Evolutionary conservation across 2,888 invertebrate species (phyloP), one percentile per base, ranked within the genome.

Genomic region (Stenchaetothrips biformis): DNA sequence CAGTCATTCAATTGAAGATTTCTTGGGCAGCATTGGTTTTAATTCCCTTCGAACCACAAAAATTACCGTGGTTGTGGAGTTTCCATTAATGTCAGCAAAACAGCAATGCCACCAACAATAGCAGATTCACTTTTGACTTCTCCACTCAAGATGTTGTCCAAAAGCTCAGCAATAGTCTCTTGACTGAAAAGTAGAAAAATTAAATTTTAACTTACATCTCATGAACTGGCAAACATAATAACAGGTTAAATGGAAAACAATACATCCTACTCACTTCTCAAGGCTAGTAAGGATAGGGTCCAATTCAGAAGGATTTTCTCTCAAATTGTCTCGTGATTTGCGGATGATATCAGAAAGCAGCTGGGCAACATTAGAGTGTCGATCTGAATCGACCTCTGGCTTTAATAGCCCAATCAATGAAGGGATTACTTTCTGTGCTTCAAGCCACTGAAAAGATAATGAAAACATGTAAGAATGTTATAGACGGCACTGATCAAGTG

Each of bases 321-420:
- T 89, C 84, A 89, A 89, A 85, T 90, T 89, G 84, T 91, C 90
- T 83, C 92, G 89, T 82, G 91, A 90, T 85, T 90, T 90, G 84
- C 90, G 89, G 83, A 96, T 91, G 86, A 97, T 92, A 89, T 97
- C 96, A 88, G 94, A 93, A 85, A 97, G 90, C 87, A 96, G 91
- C 88, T 95, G 94, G 84, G 96, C 92, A 85, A 95, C 95, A 89
- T 96, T 97, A 85, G 91, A 91, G 86, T 97, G 95, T 85, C 93
- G 92, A 85, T 93, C 93, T 84, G 91, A 89, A 85, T 93, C 92
- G 83, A 91, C 88, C 83, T 91, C 89, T 82, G 92, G 90, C 84
- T 92, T 89, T 85, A 92, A 88, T 84, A 92, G 86, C 83, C 88
- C 89, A 82, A 92, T 89, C 86, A 98, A 89, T 86, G 92, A 92